A percentile compares a stretch with the other conserved stretches of the same genome.
These are phyloP conservation scores for Urocyon cinereoargenteus DNA, from an alignment of 2,797 vertebrate genomes.

Conservation along the genomic window DNA sequence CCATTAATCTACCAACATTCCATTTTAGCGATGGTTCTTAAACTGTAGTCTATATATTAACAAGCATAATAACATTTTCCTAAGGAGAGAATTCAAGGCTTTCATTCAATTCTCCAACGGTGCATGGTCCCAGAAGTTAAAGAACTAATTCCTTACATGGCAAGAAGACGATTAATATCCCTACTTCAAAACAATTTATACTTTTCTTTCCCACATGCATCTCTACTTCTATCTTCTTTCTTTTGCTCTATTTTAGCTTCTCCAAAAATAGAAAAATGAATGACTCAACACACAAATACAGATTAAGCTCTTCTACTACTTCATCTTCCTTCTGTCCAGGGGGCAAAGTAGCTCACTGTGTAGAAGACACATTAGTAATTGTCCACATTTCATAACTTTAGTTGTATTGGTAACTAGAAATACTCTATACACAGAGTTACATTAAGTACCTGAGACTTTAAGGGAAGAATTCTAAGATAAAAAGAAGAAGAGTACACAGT, in stretches of 20 bases:
- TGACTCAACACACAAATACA: neutral
- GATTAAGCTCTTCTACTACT: neutral
- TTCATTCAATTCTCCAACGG: conserved; percentile 25
- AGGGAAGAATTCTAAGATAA: conserved; percentile 58
- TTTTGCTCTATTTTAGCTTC: neutral
- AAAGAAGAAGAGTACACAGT: neutral
- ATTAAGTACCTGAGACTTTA: conserved; percentile 56
- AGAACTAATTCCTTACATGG: neutral
- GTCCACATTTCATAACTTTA: conserved; percentile 7
- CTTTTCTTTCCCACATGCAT: neutral
- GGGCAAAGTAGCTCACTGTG: neutral
- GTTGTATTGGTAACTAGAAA: conserved; percentile 51
- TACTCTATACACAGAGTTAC: conserved; percentile 46
- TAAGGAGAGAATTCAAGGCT: conserved; percentile 7
- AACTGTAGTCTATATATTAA: neutral
- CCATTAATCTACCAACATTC: neutral
- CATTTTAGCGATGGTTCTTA: conserved; percentile 17
- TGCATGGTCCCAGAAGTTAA: neutral
- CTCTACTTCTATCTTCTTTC: conserved; percentile 10
- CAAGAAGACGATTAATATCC: neutral
- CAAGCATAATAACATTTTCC: neutral
- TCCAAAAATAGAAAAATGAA: conserved; percentile 40
- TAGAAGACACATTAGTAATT: neutral
- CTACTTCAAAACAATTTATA: neutral
- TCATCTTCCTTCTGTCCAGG: neutral